Base-by-base conservation (phyloP, 2,113 vertebrate genomes). In the Hymenochirus boettgeri region DNA sequence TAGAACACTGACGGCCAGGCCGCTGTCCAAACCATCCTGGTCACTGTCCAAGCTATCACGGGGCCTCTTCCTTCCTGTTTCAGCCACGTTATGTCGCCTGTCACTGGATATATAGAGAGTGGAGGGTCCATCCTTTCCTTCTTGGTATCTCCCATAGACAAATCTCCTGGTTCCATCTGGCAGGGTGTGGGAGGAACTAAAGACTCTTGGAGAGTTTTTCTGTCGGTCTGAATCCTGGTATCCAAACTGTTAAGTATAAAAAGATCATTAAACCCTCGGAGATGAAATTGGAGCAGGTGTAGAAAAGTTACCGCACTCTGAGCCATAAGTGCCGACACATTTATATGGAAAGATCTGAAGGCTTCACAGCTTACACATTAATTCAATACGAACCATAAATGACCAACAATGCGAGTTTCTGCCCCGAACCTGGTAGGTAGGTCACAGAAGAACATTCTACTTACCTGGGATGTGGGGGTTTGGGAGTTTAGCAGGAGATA, bases 401-500 rank as follows among this genome's bases (percentile, higher is more conserved):
- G n/a, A n/a, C n/a, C n/a, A n/a, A n/a, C n/a, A n/a, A n/a, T n/a
- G n/a, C n/a, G n/a, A n/a, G n/a, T n/a, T n/a, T n/a, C n/a, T n/a
- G n/a, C n/a, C n/a, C n/a, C n/a, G n/a, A n/a, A n/a, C n/a, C n/a
- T n/a, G n/a, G n/a, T n/a, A n/a, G n/a, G n/a, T n/a, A n/a, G n/a
- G n/a, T n/a, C n/a, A n/a, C n/a, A n/a, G n/a, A n/a, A n/a, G n/a
- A n/a, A n/a, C n/a, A n/a, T n/a, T n/a, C n/a, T n/a, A n/a, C 76
- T 74, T 46, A 86, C 80, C 35, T 92, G 79, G 1, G 80, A 78
- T 6, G 80, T 74, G 75, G 82, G 83, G 33, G 89, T 79, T 4
- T 81, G 78, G 1, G 91, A 86, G 13, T 75, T 17, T 52, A 94
- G 81, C 42, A 96, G 87, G 72, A 96, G 81, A 31, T 95, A 90